Evolutionary conservation across 2,797 vertebrate species (phyloP).

Genomic region (Ctenosaura bakeri): DNA sequence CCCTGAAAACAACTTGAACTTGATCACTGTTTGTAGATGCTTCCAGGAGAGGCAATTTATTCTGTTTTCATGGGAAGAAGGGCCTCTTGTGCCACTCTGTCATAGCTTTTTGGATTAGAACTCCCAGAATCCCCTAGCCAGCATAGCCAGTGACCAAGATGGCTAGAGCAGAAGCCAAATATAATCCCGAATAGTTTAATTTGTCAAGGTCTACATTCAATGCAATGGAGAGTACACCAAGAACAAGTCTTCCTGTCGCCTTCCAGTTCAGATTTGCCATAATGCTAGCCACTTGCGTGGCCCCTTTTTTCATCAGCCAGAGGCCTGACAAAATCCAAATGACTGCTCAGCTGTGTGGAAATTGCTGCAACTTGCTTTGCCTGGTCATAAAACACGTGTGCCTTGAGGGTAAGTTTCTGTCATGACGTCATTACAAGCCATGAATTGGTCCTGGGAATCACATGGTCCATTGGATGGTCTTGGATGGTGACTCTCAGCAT

Average conservation of each 20-base stretch:
- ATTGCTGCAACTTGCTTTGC: background rate
- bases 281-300: background rate
- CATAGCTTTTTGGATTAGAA: no score
- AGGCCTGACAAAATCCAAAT: background rate
- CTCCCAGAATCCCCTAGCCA: no score
- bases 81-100: no score
- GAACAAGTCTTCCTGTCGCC: background rate
- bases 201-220: no score
- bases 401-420: background rate
- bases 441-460: background rate
- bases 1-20: no score
- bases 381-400: background rate
- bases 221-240: no score
- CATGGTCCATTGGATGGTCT: background rate
- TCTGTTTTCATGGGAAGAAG: no score
- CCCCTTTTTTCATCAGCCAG: background rate
- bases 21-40: no score
- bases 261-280: background rate
- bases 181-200: no score
- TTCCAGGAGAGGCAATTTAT: no score
- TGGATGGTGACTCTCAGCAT: background rate
- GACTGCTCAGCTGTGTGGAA: background rate
- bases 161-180: no score
- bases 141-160: no score
- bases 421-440: background rate